Evolutionary conservation across 2,888 invertebrate genomes (phyloP).

Genomic region (Trichacis sp.): DNA sequence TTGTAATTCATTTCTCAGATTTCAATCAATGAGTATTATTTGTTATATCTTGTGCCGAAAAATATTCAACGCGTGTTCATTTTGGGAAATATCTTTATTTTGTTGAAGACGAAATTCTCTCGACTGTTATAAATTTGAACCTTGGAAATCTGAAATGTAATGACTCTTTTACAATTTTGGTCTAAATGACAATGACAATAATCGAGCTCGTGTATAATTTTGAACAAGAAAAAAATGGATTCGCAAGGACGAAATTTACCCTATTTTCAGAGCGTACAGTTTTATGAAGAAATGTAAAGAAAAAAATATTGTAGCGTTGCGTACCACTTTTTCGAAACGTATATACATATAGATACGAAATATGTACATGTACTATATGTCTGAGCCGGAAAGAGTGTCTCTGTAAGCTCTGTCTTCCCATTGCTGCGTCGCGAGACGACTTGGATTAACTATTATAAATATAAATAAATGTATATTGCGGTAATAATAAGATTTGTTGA

Average conservation of each 20-base stretch:
- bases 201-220: neutral
- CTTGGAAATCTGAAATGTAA: too few species aligned
- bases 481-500: constrained; percentile 65
- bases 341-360: constrained; percentile 5
- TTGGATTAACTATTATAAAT: constrained; percentile 50
- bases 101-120: too few species aligned
- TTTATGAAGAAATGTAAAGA: too few species aligned
- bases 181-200: neutral
- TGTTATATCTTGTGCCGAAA: too few species aligned
- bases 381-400: constrained; percentile 59
- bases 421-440: constrained; percentile 68
- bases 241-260: neutral
- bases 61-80: too few species aligned
- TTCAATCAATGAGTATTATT: too few species aligned
- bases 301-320: constrained; percentile 1
- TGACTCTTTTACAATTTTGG: too few species aligned
- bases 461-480: constrained; percentile 17
- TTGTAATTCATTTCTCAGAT: too few species aligned
- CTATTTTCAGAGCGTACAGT: neutral
- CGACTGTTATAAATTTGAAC: too few species aligned
- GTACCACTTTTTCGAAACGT: constrained; percentile 7
- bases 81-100: too few species aligned
- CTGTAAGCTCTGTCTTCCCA: constrained; percentile 69
- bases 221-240: too few species aligned
- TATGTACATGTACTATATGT: constrained; percentile 44